Percentiles rank a stretch among this genome's conserved stretches.
Conservation (phyloP, 2,888 invertebrate genomes). For the Drosophila kambysellisi region DNA sequence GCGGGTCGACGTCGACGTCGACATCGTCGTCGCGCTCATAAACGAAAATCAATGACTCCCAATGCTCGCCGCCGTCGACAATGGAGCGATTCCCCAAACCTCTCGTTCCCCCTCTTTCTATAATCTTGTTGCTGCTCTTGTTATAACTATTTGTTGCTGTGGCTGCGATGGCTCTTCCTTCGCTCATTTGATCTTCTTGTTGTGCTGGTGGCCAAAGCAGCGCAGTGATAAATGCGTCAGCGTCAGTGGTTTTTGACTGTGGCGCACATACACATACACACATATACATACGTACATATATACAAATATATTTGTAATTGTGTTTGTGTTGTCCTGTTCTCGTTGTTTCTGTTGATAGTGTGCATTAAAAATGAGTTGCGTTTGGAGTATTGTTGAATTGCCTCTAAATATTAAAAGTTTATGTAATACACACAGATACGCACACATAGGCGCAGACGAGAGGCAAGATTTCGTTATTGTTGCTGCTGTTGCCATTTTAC, state of each 20-base stretch:
- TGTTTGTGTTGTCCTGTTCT: slow-evolving; percentile 11
- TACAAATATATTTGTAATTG: slow-evolving; percentile 14
- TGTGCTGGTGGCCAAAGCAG: slow-evolving; percentile 48
- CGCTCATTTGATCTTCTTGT: slow-evolving; percentile 36
- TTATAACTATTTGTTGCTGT: slow-evolving; percentile 44
- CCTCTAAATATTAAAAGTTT: slow-evolving; percentile 53
- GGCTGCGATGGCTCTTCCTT: slow-evolving; percentile 45
- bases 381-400: slow-evolving; percentile 54
- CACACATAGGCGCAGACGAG: slow-evolving; percentile 3
- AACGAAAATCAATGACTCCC: slow-evolving; percentile 79
- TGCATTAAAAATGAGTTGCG: slow-evolving; percentile 67
- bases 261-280: slow-evolving; percentile 16
- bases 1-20: slow-evolving; percentile 58
- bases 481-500: slow-evolving; percentile 55
- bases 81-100: slow-evolving; percentile 26
- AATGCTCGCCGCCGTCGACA: slow-evolving; percentile 54
- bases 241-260: slow-evolving; percentile 49
- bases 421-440: slow-evolving; percentile 25
- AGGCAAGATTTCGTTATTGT: slow-evolving; percentile 42
- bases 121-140: neutral
- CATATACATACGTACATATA: slow-evolving; percentile 15
- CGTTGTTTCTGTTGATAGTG: slow-evolving; percentile 42
- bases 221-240: slow-evolving; percentile 64
- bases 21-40: slow-evolving; percentile 67
- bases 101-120: neutral